Base-by-base conservation (phyloP, 2,113 vertebrate species). In the Hirundichthys speculiger region DNA sequence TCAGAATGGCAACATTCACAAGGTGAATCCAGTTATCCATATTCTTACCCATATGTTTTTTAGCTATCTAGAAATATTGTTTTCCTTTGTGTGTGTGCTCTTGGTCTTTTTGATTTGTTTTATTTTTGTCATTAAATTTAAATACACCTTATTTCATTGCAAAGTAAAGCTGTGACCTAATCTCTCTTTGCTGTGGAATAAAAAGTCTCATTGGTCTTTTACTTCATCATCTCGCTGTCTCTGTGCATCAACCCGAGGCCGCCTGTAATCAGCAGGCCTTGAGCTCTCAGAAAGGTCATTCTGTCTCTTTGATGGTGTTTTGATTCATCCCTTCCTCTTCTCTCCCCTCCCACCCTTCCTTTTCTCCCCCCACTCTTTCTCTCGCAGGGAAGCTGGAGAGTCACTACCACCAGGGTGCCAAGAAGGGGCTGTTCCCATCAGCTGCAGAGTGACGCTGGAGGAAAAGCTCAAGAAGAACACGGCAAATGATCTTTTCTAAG, bases 391-490 rank as follows among this genome's bases (percentile, higher is more conserved):
- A 96, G 90, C 92, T 99, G 92, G 98, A 99, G 90, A 92, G 91
- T 45, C 95, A 95, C 74, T 93, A 95, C 90, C 98, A 99, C 88
- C 96, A 96, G 88, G 96, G 95, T 90, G 97, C 96, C 60, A 98
- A 96, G 94, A 96, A 96, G 92, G 96, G 95, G 88, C 94, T 99
- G 92, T 93, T 96, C 92, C 77, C 82, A 8, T 92, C 95, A 69
- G 84, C 84, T 38, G 82, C 90, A 55, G 80, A 85, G 13, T 92
- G 89, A 92, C 58, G 40, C 77, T 66, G 57, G 62, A 74, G 50
- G 76, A 63, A 56, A 69, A 43, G 68, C 16, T 30, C 46, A 19
- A 48, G 42, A 15, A 42, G 58, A 71, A 80, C 38, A 39, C 10
- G 40, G 60, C 38, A 52, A 49, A 66, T 69, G 12, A 60, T 53